Evolutionary conservation across 2,888 invertebrate species (phyloP), one percentile per base, ranked within the genome.

Genomic region (Apodemia mormo): DNA sequence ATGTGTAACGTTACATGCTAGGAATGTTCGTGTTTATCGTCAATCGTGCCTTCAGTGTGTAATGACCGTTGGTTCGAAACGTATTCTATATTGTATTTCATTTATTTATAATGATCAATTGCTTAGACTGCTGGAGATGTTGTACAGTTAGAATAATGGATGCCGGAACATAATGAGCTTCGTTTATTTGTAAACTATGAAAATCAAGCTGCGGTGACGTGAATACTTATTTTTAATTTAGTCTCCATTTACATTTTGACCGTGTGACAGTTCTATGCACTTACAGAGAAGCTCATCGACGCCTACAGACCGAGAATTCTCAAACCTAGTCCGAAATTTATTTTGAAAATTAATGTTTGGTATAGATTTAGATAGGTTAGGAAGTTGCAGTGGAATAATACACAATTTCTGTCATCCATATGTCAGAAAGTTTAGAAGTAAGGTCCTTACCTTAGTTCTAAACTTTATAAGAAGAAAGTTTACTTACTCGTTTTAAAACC

Each of bases 21-120:
- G 72, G 68, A 71, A 70, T 69, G 64, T 68, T 37, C 49, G 68
- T 22, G 65, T 22, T 49, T 29, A 40, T 12, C 65, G 68, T 73
- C 69, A 69, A 73, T 73, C 73, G 73, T 72, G 84, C 82, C 82
- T 83, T 84, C 79, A 76, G 76, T 78, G 79, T 79, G 78, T 78
- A 79, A 76, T 76, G 77, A 74, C 79, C 72, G 69, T 78, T 33
- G 61, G 61, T 61, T 61, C 5, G 75, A 77, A 73, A 74, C 76
- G 67, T 56, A 54, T 68, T 71, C 66, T 64, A 70, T 77, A 77
- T 71, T 79, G 77, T 78, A 78, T 72, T 75, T 77, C 22, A 76
- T 75, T 76, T 68, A 72, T 77, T 77, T 76, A 75, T 80, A 45
- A 5, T 33, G 45, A 61, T 68, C 52, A 52, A 52, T 52, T 52